A percentile compares a stretch with the other conserved stretches of the same genome.
phyloP scores from a whole-genome alignment of 1,140 invertebrate species.

The Helicoverpa armigera region DNA sequence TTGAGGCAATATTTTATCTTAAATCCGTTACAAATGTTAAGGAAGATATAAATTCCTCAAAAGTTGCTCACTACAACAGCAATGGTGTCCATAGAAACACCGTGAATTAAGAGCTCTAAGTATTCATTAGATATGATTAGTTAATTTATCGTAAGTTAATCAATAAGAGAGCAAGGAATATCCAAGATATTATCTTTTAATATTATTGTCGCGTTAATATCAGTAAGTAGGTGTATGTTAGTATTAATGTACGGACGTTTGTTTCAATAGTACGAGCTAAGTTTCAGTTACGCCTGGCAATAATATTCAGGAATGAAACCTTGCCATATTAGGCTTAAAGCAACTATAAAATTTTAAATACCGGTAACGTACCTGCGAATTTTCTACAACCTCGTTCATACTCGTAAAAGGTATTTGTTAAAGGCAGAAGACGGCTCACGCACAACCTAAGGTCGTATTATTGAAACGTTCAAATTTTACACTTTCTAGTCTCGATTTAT shows the following conservation, averaged over 20 bases:
- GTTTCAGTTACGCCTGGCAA: neutral
- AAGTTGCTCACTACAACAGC: conserved; percentile 75
- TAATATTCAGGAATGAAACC: neutral
- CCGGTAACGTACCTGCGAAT: too few relatives aligned
- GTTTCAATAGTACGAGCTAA: conserved; percentile 74
- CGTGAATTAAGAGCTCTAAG: conserved; percentile 74
- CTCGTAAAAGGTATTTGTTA: too few relatives aligned
- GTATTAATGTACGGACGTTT: conserved; percentile 66
- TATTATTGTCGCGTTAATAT: conserved; percentile 70
- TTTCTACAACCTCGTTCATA: too few relatives aligned
- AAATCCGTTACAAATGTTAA: too few relatives aligned
- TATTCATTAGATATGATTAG: conserved; percentile 83
- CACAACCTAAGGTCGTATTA: conserved; percentile 65
- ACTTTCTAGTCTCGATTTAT: conserved; percentile 84
- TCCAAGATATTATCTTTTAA: conserved; percentile 83
- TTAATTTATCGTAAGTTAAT: conserved; percentile 83
- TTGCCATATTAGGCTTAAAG: too few relatives aligned
- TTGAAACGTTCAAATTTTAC: conserved; percentile 70
- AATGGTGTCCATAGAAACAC: conserved; percentile 68
- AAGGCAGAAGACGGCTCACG: neutral
- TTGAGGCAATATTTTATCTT: too few relatives aligned
- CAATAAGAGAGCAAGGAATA: conserved; percentile 81
- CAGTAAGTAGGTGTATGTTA: conserved; percentile 71
- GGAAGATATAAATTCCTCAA: conserved; percentile 34
- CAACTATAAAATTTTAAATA: too few relatives aligned